Percentiles rank a stretch among this genome's conserved stretches.
phyloP scores from a whole-genome alignment of 2,797 vertebrate genomes.

The Spea hammondii region DNA sequence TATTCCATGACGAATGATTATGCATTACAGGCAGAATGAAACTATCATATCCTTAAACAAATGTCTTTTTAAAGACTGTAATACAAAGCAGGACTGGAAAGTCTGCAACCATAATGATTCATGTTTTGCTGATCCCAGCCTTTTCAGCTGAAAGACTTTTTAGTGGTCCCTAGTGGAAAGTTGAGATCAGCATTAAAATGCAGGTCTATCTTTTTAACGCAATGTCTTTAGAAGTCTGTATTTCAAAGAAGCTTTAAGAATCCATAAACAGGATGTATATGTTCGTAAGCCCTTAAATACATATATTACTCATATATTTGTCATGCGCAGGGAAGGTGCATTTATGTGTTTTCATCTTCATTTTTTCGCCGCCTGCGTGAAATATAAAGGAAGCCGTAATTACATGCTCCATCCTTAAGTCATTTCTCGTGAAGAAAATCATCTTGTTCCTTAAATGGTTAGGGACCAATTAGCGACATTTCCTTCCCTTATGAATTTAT shows the following conservation, averaged over 20 bases:
- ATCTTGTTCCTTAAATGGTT: slow-evolving; percentile 57
- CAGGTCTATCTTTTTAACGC: slow-evolving; percentile 68
- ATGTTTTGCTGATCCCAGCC: slow-evolving; percentile 74
- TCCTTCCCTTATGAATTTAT: slow-evolving; percentile 60
- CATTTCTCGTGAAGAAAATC: slow-evolving; percentile 56
- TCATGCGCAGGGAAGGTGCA: not conserved
- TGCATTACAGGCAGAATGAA: slow-evolving; percentile 59
- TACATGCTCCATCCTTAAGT: slow-evolving; percentile 53
- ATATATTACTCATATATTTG: slow-evolving; percentile 40
- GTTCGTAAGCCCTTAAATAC: slow-evolving; percentile 52
- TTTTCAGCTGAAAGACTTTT: slow-evolving; percentile 74
- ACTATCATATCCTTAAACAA: slow-evolving; percentile 72
- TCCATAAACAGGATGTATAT: slow-evolving; percentile 60
- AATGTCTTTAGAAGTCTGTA: slow-evolving; percentile 63
- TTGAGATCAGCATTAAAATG: slow-evolving; percentile 76
- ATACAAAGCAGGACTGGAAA: slow-evolving; percentile 69
- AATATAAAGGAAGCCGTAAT: slow-evolving; percentile 53
- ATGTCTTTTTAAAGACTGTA: slow-evolving; percentile 70
- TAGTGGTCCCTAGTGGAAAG: slow-evolving; percentile 72
- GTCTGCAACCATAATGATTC: slow-evolving; percentile 71
- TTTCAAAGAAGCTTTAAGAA: slow-evolving; percentile 60
- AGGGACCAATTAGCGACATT: slow-evolving; percentile 65
- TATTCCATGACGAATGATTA: slow-evolving; percentile 54
- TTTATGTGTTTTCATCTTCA: slow-evolving; percentile 26
- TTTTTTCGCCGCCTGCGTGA: slow-evolving; percentile 45